These are phyloP conservation scores for Trichosurus vulpecula DNA, from an alignment of 2,797 vertebrate genomes.

Conservation along the genomic window DNA sequence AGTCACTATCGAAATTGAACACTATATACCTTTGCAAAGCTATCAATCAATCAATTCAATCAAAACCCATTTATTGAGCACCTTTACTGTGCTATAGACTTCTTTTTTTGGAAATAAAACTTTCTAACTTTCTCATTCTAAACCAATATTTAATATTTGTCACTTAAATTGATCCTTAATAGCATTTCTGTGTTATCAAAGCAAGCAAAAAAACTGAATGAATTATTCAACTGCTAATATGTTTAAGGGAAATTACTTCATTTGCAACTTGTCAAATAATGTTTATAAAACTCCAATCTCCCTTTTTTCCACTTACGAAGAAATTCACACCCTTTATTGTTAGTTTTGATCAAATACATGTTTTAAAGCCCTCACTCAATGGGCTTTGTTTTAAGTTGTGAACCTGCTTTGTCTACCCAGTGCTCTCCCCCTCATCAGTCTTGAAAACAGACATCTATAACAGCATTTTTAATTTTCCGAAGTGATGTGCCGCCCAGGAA, in stretches of 20 bases:
- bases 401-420: background rate
- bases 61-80: background rate
- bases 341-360: background rate
- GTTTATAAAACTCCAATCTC: background rate
- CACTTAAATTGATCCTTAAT: background rate
- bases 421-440: background rate
- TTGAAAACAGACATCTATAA: background rate
- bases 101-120: background rate
- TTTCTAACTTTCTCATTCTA: background rate
- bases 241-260: background rate
- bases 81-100: background rate
- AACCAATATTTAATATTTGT: background rate
- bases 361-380: background rate
- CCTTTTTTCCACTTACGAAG: background rate
- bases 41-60: background rate
- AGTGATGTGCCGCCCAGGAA: conserved; percentile 67
- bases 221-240: background rate
- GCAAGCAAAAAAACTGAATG: background rate
- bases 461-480: background rate
- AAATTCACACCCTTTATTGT: background rate
- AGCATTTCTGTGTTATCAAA: background rate
- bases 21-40: background rate
- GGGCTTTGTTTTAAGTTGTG: background rate
- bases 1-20: background rate
- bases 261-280: background rate